Evolutionary conservation across 2,113 vertebrate species (phyloP).

Genomic region (Spea multiplicata): DNA sequence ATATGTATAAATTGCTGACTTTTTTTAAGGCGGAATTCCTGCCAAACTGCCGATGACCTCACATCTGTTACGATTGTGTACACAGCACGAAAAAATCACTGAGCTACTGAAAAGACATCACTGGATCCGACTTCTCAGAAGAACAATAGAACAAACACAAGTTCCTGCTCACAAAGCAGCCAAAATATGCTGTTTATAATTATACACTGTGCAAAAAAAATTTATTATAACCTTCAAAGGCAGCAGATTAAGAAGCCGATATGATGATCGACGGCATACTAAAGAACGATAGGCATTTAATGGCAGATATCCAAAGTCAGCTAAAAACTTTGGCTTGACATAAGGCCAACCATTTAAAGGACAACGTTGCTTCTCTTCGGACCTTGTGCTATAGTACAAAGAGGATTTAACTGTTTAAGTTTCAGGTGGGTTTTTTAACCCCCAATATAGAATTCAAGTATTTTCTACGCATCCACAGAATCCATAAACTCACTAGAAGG

Average conservation of each 20-base stretch:
- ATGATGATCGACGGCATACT: slow-evolving; percentile 36
- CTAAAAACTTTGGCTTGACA: slow-evolving; percentile 11
- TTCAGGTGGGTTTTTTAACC: no score
- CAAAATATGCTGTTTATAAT: slow-evolving; percentile 33
- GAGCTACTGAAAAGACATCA: slow-evolving; percentile 14
- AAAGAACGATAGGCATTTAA: slow-evolving; percentile 39
- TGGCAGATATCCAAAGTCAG: slow-evolving; percentile 28
- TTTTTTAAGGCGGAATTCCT: not conserved
- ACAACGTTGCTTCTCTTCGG: not conserved
- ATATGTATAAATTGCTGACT: not conserved
- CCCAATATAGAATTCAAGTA: no score
- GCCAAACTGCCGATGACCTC: not conserved
- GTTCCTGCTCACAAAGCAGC: slow-evolving; percentile 27
- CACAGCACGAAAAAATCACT: not conserved
- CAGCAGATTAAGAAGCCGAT: slow-evolving; percentile 37
- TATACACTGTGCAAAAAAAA: slow-evolving; percentile 34
- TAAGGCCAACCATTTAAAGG: slow-evolving; percentile 39
- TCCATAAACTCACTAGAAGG: no score
- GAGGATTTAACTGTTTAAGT: not conserved
- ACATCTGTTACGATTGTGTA: slow-evolving; percentile 24
- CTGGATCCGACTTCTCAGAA: not conserved
- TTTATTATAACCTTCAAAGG: slow-evolving; percentile 28
- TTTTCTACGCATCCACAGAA: no score
- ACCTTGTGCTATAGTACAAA: not conserved
- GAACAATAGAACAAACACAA: slow-evolving; percentile 20